Evolutionary conservation across 2,797 vertebrate species (phyloP).

Genomic region (Hippoglossus hippoglossus): DNA sequence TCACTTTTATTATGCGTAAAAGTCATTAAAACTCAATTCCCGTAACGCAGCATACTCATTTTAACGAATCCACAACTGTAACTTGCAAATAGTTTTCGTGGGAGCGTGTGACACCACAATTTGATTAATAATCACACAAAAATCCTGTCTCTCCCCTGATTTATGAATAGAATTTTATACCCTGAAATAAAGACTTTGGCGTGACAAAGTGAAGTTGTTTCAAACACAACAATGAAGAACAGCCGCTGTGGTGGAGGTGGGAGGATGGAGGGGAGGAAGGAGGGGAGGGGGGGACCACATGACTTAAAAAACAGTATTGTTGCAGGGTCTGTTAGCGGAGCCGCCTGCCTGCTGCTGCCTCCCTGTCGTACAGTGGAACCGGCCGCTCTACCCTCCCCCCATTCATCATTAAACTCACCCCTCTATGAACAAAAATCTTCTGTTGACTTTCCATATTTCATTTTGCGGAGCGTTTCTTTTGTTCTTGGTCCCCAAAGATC

Average conservation of each 20-base stretch:
- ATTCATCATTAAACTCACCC: slow-evolving; percentile 65
- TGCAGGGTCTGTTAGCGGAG: slow-evolving; percentile 76
- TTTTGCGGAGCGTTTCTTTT: slow-evolving; percentile 34
- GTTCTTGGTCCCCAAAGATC: neutral
- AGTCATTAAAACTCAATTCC: neutral
- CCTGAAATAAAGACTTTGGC: slow-evolving; percentile 63
- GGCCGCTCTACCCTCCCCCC: slow-evolving; percentile 65
- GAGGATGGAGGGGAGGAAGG: slow-evolving; percentile 37
- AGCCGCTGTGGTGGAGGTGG: slow-evolving; percentile 75
- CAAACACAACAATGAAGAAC: slow-evolving; percentile 75
- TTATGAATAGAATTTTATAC: slow-evolving; percentile 28
- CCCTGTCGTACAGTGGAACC: slow-evolving; percentile 80
- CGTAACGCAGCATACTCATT: neutral
- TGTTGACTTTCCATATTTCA: slow-evolving; percentile 44
- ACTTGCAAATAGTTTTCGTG: slow-evolving; percentile 2
- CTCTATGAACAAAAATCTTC: slow-evolving; percentile 61
- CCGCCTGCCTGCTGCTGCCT: slow-evolving; percentile 88
- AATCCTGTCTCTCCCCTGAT: slow-evolving; percentile 12
- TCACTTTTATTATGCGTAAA: neutral
- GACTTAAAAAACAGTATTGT: slow-evolving; percentile 83
- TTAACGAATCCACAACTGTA: slow-evolving; percentile 6
- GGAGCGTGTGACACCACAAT: neutral
- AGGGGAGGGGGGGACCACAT: slow-evolving; percentile 49
- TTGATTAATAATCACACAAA: slow-evolving; percentile 31
- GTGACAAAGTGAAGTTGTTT: slow-evolving; percentile 76